Percentiles rank a stretch among this genome's conserved stretches.
Conservation (phyloP, 1,140 invertebrate genomes). For the Drosophila baimaii region DNA sequence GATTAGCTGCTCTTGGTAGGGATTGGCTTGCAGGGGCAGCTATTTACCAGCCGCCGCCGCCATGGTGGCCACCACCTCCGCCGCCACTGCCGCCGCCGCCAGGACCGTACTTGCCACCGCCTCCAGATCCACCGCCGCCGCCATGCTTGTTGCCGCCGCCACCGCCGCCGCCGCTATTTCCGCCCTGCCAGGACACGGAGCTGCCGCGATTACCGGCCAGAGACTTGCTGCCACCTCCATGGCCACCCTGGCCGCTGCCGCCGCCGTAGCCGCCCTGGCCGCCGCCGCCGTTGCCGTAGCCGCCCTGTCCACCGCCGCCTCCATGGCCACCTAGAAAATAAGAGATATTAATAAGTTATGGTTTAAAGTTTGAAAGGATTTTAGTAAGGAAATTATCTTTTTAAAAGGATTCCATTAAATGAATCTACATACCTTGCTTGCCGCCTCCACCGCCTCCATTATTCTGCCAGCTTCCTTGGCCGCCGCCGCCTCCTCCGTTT, state of each 20-base stretch:
- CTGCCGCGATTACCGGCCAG: slow-evolving; percentile 60
- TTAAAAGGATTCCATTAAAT: not conserved
- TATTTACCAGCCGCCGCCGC: slow-evolving; percentile 63
- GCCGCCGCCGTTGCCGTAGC: slow-evolving; percentile 30
- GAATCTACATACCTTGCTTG: slow-evolving; percentile 21
- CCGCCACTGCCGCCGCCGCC: slow-evolving; percentile 49
- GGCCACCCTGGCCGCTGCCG: slow-evolving; percentile 22
- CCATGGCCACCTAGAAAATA: slow-evolving; percentile 40
- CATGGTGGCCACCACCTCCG: slow-evolving; percentile 12
- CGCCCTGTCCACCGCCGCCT: slow-evolving; percentile 45
- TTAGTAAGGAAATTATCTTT: not conserved
- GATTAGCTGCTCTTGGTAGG: slow-evolving; percentile 10
- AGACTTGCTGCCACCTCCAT: slow-evolving; percentile 51
- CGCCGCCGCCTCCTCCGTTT: slow-evolving; percentile 32
- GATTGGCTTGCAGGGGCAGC: not conserved
- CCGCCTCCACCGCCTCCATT: slow-evolving; percentile 49
- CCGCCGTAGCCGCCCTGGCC: slow-evolving; percentile 39
- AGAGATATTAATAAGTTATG: not conserved
- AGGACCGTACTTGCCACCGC: slow-evolving; percentile 48
- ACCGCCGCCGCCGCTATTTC: slow-evolving; percentile 22
- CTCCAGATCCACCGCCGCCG: slow-evolving; percentile 37
- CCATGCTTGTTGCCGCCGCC: slow-evolving; percentile 40
- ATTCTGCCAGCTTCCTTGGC: slow-evolving; percentile 46
- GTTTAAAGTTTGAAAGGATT: not conserved
- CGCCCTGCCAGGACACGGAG: slow-evolving; percentile 53